Percentiles rank a stretch among this genome's conserved stretches.
phyloP scores from a whole-genome alignment of 2,888 invertebrate species.

The Eueremaeus valkanovi region DNA sequence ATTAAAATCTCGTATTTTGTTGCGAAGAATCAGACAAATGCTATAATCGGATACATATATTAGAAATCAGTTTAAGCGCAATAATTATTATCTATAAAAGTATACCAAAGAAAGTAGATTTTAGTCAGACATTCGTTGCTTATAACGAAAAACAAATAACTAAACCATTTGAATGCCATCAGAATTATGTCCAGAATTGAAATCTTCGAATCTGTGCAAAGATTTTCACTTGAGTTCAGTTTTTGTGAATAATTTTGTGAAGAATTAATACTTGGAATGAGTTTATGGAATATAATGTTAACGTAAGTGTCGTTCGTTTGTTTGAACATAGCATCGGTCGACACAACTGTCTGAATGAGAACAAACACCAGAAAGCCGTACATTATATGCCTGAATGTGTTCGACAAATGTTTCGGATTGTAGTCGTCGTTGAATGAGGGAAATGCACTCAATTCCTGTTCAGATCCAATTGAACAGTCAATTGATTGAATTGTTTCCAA shows the following conservation, averaged over 20 bases:
- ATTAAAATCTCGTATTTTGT: slow-evolving; percentile 34
- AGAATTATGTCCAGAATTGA: background rate
- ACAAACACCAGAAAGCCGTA: background rate
- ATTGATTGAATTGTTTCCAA: too few species aligned
- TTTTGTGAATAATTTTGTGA: background rate
- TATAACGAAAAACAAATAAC: slow-evolving; percentile 34
- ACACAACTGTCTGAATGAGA: background rate
- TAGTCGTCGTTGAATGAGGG: background rate
- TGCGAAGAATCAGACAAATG: slow-evolving; percentile 29
- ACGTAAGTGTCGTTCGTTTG: background rate
- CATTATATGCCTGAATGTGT: background rate
- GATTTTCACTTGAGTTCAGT: background rate
- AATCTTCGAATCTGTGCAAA: background rate
- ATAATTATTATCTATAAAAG: background rate
- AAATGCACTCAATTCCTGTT: background rate
- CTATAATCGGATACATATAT: too few species aligned
- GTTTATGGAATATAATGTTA: slow-evolving; percentile 27
- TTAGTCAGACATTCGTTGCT: slow-evolving; percentile 35
- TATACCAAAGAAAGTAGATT: slow-evolving; percentile 3
- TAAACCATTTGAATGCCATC: slow-evolving; percentile 36
- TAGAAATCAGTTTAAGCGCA: background rate
- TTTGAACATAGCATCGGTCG: background rate
- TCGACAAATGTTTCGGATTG: background rate
- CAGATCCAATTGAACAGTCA: too few species aligned
- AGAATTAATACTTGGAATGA: background rate